Evolutionary conservation across 2,888 invertebrate genomes (phyloP).

Genomic region (Drymonia ruficornis): DNA sequence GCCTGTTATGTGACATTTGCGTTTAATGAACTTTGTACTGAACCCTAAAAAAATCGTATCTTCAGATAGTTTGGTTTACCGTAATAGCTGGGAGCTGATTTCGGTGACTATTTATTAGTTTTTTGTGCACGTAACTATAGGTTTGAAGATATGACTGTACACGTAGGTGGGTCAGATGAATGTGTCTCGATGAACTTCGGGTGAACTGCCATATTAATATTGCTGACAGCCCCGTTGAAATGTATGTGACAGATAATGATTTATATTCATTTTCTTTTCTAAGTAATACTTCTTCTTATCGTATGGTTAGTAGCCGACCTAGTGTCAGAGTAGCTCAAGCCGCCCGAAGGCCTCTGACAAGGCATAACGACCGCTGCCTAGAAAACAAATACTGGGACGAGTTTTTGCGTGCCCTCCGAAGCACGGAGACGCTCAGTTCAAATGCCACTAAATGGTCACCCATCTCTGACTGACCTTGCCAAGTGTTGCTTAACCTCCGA

Average conservation of each 20-base stretch:
- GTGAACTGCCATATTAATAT: constrained; percentile 5
- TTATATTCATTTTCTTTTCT: too few relatives aligned
- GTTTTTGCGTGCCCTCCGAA: too few relatives aligned
- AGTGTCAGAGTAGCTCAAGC: too few relatives aligned
- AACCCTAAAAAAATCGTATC: constrained; percentile 49
- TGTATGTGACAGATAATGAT: background rate
- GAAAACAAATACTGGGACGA: too few relatives aligned
- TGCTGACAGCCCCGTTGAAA: background rate
- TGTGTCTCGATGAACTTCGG: constrained; percentile 5
- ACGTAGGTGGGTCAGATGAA: constrained; percentile 12
- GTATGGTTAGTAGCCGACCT: too few relatives aligned
- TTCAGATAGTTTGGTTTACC: constrained; percentile 56
- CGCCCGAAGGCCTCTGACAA: too few relatives aligned
- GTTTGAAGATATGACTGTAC: constrained; percentile 4
- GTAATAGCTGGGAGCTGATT: constrained; percentile 68
- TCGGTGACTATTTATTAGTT: constrained; percentile 57
- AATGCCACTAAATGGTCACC: too few relatives aligned
- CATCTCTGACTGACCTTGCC: too few relatives aligned
- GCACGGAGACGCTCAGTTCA: too few relatives aligned
- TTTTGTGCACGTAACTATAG: constrained; percentile 46
- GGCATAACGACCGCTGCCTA: too few relatives aligned
- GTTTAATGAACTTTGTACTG: background rate
- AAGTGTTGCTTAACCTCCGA: too few relatives aligned
- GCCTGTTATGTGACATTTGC: background rate
- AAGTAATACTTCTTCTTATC: too few relatives aligned